Evolutionary conservation across 2,113 vertebrate genomes (phyloP), one percentile per base, ranked within the genome.

Genomic region (Turnix velox): DNA sequence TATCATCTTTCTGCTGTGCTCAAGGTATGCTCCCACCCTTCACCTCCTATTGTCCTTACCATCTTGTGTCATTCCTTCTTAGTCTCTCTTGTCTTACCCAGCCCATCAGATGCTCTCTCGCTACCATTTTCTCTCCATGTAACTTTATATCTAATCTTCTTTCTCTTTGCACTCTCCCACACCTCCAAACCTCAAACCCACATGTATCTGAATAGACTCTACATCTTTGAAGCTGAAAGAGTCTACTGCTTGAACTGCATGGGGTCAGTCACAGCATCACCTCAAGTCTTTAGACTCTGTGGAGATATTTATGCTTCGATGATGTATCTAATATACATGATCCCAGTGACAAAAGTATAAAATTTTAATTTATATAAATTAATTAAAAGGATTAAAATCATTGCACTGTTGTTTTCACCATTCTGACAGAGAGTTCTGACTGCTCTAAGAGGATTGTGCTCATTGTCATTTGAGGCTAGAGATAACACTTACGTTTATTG

Each of bases 161-260:
- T 55, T 72, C 61, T 86, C 43, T 94, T 90, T 76, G 42, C 84
- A 49, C 88, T 84, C 54, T 93, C 90, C 86, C 80, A 94, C 88
- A 9, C 76, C 81, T 73, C 61, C 51, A 62, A 16, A 31, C 46
- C 63, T 81, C 45, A 27, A 45, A 22, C 30, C 86, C 83, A 62
- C 72, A 14, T 0, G 31, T 63, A 58, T 35, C 76, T 9, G 25
- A 86, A 46, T 5, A 77, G 59, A 30, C 59, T 31, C n/a, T 4
- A 13, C 40, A 58, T 59, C 65, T 87, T n/a, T 24, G 20, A 45
- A 57, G 40, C 25, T 87, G 28, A 22, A 40, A 33, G 37, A 48
- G 4, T 58, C 55, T 42, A 4, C 55, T 45, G 31, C n/a, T 82
- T 86, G 17, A 83, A 48, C 61, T 40, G 24, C 6, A 2, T 2